Evolutionary conservation across 2,797 vertebrate species (phyloP), one percentile per base, ranked within the genome.

Genomic region (Cirrhinus molitorella): DNA sequence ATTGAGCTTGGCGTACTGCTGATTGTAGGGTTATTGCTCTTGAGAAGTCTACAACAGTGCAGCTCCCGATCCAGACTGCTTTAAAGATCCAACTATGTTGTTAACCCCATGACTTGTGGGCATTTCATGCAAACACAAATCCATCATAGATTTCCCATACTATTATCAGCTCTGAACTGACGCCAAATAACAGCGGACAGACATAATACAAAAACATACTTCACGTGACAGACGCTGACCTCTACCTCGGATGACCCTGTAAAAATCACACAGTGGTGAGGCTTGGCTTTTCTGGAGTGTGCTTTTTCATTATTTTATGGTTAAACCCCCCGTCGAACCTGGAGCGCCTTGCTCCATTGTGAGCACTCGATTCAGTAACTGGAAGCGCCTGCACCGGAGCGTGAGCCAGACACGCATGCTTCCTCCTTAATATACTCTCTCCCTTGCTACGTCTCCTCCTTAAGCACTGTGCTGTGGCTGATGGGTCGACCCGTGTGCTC

Each of bases 251-350:
- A 70, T 74, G 59, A 83, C 81, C 74, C 72, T 74, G 78, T 66
- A 61, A 57, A 40, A n/a, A 45, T 65, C 65, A 89, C 87, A 80
- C 86, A 90, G 83, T 67, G 83, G 25, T 19, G 43, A 79, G 91
- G 85, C 92, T 92, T 91, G 90, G 88, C 90, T 92, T 90, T 89
- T 91, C 89, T 80, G 73, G 88, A 89, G 91, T 90, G 79, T 83
- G 82, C 63, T 57, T 83, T n/a, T 90, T 73, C 47, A 23, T 57
- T 71, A 78, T 81, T 43, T 66, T 25, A 66, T 77, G 34, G 61
- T 85, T 37, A 47, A 79, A 81, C 67, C 9, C 25, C 23, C 25
- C 31, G 5, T 70, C 19, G 17, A 65, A 70, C 66, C 57, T 47
- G 8, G 28, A 63, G 23, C 37, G 31, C 61, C 25, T 68, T 77